Conservation (phyloP, 1,140 invertebrate genomes). For the Orussus abietinus region DNA sequence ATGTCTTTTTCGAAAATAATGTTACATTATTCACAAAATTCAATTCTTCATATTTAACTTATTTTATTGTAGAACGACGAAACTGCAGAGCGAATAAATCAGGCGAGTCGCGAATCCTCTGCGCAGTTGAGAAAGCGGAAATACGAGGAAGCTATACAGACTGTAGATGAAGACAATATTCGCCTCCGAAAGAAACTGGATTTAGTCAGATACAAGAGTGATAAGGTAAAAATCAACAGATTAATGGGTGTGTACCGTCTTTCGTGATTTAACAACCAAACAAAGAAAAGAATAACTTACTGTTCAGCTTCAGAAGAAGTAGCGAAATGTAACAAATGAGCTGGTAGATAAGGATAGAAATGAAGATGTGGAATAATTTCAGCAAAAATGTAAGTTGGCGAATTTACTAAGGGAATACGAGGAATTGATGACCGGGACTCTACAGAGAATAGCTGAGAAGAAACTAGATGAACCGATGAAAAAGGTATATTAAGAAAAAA, state of each 20-base stretch:
- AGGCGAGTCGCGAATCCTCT: conserved; percentile 36
- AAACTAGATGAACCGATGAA: conserved; percentile 40
- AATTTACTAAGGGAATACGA: conserved; percentile 59
- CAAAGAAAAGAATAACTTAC: conserved; percentile 7
- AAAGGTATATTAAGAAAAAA: conserved; percentile 39
- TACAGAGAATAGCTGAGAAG: conserved; percentile 41
- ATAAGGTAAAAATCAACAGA: conserved; percentile 45
- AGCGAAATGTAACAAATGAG: not conserved
- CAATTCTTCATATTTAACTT: conserved; percentile 6
- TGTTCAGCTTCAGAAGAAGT: too few relatives aligned
- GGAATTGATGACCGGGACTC: conserved; percentile 51
- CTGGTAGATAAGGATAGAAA: conserved; percentile 1
- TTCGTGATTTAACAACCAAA: conserved; percentile 2
- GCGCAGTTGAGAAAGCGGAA: conserved; percentile 43
- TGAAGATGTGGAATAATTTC: conserved; percentile 15
- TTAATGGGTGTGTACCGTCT: conserved; percentile 1
- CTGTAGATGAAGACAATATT: conserved; percentile 71
- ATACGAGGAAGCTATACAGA: conserved; percentile 57
- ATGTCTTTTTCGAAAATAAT: not conserved
- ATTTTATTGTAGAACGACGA: conserved; percentile 42
- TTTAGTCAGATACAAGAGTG: conserved; percentile 65
- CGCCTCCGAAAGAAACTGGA: conserved; percentile 71
- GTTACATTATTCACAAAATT: not conserved
- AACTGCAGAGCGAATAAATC: conserved; percentile 33
- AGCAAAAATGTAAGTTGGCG: conserved; percentile 55